A percentile compares a stretch with the other conserved stretches of the same genome.
Conservation (phyloP, 2,888 invertebrate genomes). For the Tillus elongatus region DNA sequence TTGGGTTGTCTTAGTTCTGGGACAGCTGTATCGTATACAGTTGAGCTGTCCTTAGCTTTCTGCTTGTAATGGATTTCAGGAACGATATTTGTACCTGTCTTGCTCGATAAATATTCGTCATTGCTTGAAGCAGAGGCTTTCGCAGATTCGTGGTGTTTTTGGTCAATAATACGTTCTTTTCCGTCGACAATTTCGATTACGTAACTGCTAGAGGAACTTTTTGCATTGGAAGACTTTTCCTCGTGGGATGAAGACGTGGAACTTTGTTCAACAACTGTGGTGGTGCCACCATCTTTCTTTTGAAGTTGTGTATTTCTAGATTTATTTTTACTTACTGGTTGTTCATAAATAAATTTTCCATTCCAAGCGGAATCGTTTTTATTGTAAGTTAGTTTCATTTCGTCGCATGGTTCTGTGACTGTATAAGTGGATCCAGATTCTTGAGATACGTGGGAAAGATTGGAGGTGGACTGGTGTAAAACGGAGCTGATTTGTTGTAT, state of each 20-base stretch:
- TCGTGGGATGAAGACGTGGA: conserved; percentile 42
- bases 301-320: conserved; percentile 17
- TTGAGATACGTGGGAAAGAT: conserved; percentile 29
- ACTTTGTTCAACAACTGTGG: conserved; percentile 29
- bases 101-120: conserved; percentile 48
- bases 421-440: conserved; percentile 37
- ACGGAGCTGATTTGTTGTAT: conserved; percentile 38
- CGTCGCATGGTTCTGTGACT: conserved; percentile 40
- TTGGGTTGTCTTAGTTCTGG: conserved; percentile 41
- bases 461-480: conserved; percentile 34
- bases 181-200: conserved; percentile 58
- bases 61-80: conserved; percentile 48
- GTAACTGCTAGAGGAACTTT: conserved; percentile 55
- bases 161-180: conserved; percentile 53
- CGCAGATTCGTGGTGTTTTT: conserved; percentile 49
- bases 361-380: conserved; percentile 43
- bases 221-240: conserved; percentile 47
- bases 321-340: conserved; percentile 23
- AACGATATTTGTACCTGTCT: conserved; percentile 50
- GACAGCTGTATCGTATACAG: conserved; percentile 49
- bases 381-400: conserved; percentile 38
- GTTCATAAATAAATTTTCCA: conserved; percentile 37
- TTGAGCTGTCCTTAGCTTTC: conserved; percentile 47
- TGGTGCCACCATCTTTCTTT: no score
- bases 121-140: conserved; percentile 28